phyloP scores from a whole-genome alignment of 2,113 vertebrate genomes.

The Corydoras sp. region DNA sequence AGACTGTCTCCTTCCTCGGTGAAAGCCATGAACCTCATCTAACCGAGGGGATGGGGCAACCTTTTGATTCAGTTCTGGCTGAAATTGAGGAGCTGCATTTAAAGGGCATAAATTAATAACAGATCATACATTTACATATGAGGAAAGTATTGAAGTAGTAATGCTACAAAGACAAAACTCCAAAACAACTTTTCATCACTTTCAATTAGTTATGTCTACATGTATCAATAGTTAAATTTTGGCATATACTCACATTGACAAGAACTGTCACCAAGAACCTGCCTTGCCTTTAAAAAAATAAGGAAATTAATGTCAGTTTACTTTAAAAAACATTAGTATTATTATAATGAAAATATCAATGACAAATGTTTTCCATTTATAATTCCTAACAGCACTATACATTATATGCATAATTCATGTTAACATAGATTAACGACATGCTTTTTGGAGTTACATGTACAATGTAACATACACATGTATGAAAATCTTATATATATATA shows the following conservation, averaged over 20 bases:
- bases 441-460: too few species aligned
- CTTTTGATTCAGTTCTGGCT: conserved; percentile 63
- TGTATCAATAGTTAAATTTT: not conserved
- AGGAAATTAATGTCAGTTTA: not conserved
- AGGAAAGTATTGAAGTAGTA: too few species aligned
- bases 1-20: conserved; percentile 73
- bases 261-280: conserved; percentile 79
- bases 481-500: too few species aligned
- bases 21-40: conserved; percentile 64
- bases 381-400: too few species aligned
- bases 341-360: not conserved
- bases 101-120: conserved; percentile 32
- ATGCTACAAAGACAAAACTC: too few species aligned
- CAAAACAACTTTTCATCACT: too few species aligned
- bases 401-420: too few species aligned
- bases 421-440: too few species aligned
- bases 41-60: conserved; percentile 58
- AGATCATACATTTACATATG: too few species aligned
- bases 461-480: too few species aligned
- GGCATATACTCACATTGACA: conserved; percentile 70
- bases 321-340: not conserved
- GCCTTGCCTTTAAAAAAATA: conserved; percentile 69
- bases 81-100: conserved; percentile 64
- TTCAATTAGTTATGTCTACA: not conserved
- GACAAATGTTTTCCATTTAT: too few species aligned